Evolutionary conservation across 92 coral and sea anemone species (phyloP), one percentile per base, ranked within the genome.

Genomic region (Anthopleura xanthogrammica): DNA sequence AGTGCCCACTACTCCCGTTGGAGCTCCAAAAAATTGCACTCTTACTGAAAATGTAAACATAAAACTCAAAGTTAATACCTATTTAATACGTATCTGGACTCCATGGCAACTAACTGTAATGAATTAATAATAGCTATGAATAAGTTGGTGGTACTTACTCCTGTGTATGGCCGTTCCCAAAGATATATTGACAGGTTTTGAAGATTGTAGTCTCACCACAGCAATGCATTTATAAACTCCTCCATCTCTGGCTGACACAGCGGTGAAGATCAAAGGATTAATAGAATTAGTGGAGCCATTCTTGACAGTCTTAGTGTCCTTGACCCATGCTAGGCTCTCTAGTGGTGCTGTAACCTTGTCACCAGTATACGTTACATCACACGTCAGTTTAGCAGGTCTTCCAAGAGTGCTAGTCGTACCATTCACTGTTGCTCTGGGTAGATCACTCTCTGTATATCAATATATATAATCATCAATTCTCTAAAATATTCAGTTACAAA

Each of bases 281-380:
- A 78, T 78, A 10, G 87, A 29, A 29, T 29, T 60, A 43, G 39
- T 66, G 16, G 87, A 76, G 6, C 87, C 87, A 50, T 84, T 84
- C 50, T 39, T 48, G 11, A 84, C 6, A 2, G 72, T 66, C 46
- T 76, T 24, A 17, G 23, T 77, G 41, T 84, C 74, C 79, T 77
- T 84, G 39, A 36, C 60, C 87, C 87, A 84, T 9, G 74, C 43
- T 9, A 68, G 74, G 19, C 74, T 68, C 48, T 23, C 36, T 19
- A 84, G 40, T 20, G 56, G 19, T 40, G 40, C 62, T 8, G 36
- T 29, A 6, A 57, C 19, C 4, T 17, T 0, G 22, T 22, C 24
- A 0, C 55, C 72, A 60, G 82, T 52, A 50, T 76, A 65, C 0
- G 87, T 84, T 17, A 84, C 56, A 23, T 77, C 65, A 52, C 87